phyloP scores from a whole-genome alignment of 1,140 invertebrate genomes.

The Drosophila arawakana region DNA sequence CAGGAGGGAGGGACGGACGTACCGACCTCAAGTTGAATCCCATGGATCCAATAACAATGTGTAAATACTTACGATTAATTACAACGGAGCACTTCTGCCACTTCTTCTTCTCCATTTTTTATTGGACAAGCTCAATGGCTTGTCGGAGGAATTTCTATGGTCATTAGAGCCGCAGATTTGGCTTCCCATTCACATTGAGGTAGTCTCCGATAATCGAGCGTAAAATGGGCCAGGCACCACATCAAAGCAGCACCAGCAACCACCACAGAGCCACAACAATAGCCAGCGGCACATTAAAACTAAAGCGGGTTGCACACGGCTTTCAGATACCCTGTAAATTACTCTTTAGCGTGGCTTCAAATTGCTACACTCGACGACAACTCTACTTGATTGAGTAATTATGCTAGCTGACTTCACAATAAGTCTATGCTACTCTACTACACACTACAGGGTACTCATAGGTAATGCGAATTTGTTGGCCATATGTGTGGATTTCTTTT shows the following conservation, averaged over 20 bases:
- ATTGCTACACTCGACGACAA: no score
- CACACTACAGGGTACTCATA: background rate
- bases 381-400: no score
- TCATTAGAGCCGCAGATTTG: constrained; percentile 19
- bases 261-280: constrained; percentile 37
- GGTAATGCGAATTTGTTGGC: constrained; percentile 64
- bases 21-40: constrained; percentile 34
- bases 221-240: constrained; percentile 68
- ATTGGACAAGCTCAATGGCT: constrained; percentile 52
- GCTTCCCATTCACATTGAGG: constrained; percentile 13
- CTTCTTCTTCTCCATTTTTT: no score
- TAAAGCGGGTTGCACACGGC: no score
- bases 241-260: constrained; percentile 36
- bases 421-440: no score
- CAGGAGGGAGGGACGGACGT: constrained; percentile 21
- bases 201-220: constrained; percentile 60
- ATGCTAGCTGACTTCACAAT: no score
- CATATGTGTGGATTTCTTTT: constrained; percentile 48
- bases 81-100: constrained; percentile 46
- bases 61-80: constrained; percentile 80
- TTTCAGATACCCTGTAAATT: no score
- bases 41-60: constrained; percentile 31
- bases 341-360: no score
- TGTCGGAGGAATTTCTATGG: constrained; percentile 65
- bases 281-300: constrained; percentile 37